Conservation (phyloP, 2,113 vertebrate genomes). For the Nesoenas mayeri region DNA sequence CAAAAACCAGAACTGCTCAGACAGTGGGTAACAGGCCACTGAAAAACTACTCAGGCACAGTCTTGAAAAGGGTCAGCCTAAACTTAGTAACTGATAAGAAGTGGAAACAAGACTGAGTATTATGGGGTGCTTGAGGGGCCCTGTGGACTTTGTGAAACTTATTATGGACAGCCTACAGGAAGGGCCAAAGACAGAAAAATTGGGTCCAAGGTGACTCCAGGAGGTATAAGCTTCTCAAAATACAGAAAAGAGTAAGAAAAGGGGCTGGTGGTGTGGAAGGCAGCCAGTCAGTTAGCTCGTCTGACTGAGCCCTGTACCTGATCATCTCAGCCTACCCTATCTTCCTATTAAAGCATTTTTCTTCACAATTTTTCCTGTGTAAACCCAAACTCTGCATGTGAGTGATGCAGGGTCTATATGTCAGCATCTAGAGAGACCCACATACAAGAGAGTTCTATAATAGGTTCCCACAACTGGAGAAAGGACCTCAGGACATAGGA, state of each 20-base stretch:
- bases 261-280: accelerated
- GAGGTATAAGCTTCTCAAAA: background rate
- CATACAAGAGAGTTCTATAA: background rate
- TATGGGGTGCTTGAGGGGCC: background rate
- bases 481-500: background rate
- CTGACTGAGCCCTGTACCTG: background rate
- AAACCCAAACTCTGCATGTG: background rate
- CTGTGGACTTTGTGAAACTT: background rate
- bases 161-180: background rate
- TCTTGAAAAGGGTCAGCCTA: background rate
- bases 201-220: background rate
- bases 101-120: background rate
- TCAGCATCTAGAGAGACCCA: background rate
- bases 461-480: background rate
- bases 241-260: background rate
- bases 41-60: background rate
- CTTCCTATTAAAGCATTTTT: background rate
- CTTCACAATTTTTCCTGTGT: background rate
- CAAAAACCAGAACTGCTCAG: background rate
- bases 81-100: background rate
- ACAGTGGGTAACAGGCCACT: background rate
- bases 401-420: background rate
- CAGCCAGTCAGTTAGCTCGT: background rate
- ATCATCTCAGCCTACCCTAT: background rate
- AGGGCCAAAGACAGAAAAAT: background rate